These are phyloP conservation scores for Pachymerium ferrugineum DNA, from an alignment of 2,888 invertebrate genomes.

Conservation along the genomic window DNA sequence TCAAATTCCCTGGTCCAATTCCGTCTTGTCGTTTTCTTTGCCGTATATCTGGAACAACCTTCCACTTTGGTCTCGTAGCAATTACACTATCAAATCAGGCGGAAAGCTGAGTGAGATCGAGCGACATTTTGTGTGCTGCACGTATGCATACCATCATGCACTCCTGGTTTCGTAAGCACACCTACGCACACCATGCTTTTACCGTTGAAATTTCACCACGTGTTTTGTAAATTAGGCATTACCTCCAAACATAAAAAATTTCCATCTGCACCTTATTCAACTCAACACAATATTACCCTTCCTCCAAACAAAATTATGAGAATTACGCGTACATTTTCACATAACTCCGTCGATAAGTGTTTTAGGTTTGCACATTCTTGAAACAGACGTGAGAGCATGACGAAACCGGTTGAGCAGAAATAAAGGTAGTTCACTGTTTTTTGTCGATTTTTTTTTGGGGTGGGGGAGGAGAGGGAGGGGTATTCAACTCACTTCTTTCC, in stretches of 20 bases:
- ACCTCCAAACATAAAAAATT: constrained; percentile 14
- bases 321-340: constrained; percentile 7
- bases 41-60: constrained; percentile 9
- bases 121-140: constrained; percentile 15
- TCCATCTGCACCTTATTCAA: constrained; percentile 17
- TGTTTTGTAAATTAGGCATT: constrained; percentile 22
- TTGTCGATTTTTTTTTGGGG: too few relatives aligned
- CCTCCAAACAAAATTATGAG: neutral
- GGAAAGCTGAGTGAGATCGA: constrained; percentile 21
- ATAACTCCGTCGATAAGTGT: neutral
- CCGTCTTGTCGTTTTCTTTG: neutral
- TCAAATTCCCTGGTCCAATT: constrained; percentile 7
- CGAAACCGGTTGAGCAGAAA: too few relatives aligned
- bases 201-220: constrained; percentile 20
- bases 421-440: too few relatives aligned
- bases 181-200: neutral
- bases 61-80: constrained; percentile 6
- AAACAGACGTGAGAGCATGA: too few relatives aligned
- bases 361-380: neutral
- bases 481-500: too few relatives aligned
- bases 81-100: constrained; percentile 25
- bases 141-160: constrained; percentile 9
- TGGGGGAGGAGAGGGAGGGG: too few relatives aligned
- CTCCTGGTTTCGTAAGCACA: constrained; percentile 1
- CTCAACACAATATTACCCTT: neutral